Evolutionary conservation across 2,888 invertebrate genomes (phyloP), one percentile per base, ranked within the genome.

Genomic region (Hirudinaria manillensis): DNA sequence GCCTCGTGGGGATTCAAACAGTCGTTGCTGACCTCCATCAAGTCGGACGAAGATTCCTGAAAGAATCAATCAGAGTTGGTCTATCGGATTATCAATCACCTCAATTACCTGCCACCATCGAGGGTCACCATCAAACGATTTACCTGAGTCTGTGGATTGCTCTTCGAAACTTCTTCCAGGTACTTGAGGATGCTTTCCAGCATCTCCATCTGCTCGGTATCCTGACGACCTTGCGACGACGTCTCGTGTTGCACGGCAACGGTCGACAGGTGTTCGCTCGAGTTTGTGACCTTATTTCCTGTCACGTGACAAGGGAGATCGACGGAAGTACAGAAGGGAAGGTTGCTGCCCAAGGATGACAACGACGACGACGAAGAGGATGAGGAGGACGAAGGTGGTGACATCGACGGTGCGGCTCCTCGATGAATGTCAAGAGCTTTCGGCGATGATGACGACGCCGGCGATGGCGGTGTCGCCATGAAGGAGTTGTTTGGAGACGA

Each of bases 131-230:
- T 6, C 6, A 45, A 45, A 16, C 45, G 6, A 45, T 16, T 2
- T 45, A 45, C 45, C 45, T 45, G 45, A 1, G 45, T 16, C 1
- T 45, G 19, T n/a, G 29, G 29, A 61, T 61, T 61, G 68, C 32
- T 68, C n/a, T n/a, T 24, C 32, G 68, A 68, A 32, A 68, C 45
- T 13, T 73, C 73, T n/a, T 73, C 73, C 32, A 73, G 65, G 29
- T 56, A 73, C 34, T 73, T 73, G n/a, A 73, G 32, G 55, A 73
- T n/a, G 38, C 34, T 73, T 24, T 73, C 73, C 38, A 73, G 21
- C 29, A 73, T 56, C 3, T 73, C 73, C 19, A 38, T 24, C 24
- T 73, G 65, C 19, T 73, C 73, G 16, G 45, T 21, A 3, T 73
- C 73, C n/a, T 61, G 68, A 21, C 32, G 68, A 24, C 29, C 24